These are phyloP conservation scores for Camponotus fellah DNA, from an alignment of 2,888 invertebrate genomes.

Conservation along the genomic window DNA sequence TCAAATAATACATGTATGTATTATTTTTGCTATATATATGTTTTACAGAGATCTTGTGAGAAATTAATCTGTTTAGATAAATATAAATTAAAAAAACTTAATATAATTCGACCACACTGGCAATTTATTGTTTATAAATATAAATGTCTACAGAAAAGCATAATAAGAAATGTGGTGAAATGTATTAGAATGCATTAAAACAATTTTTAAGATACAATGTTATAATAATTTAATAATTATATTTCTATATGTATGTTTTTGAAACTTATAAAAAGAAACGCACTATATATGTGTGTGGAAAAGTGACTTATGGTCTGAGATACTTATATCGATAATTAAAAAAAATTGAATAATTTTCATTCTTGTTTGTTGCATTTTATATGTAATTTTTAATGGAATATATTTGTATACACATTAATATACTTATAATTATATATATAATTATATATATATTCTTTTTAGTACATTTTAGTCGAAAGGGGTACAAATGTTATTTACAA, in stretches of 20 bases:
- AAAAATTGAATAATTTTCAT: slow-evolving; percentile 25
- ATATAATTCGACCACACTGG: too few species aligned
- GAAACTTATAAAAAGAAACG: background rate
- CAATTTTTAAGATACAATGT: slow-evolving; percentile 14
- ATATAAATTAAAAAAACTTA: too few species aligned
- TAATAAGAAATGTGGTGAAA: slow-evolving; percentile 18
- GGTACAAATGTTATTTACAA: slow-evolving; percentile 58
- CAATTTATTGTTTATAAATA: too few species aligned
- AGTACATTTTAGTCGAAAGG: slow-evolving; percentile 47
- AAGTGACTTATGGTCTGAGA: background rate
- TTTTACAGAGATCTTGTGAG: slow-evolving; percentile 18
- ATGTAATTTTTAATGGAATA: slow-evolving; percentile 45
- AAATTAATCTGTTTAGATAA: slow-evolving; percentile 23
- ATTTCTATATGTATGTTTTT: slow-evolving; percentile 5
- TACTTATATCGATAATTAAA: background rate
- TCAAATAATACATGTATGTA: slow-evolving; percentile 36
- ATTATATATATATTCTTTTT: slow-evolving; percentile 38
- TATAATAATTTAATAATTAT: slow-evolving; percentile 17
- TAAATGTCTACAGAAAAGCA: slow-evolving; percentile 26
- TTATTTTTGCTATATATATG: slow-evolving; percentile 44
- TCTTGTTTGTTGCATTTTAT: slow-evolving; percentile 54
- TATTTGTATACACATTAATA: slow-evolving; percentile 28
- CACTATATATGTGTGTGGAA: background rate
- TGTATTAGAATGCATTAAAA: slow-evolving; percentile 19
- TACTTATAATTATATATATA: slow-evolving; percentile 36